phyloP scores from a whole-genome alignment of 1,140 invertebrate species.

The Drosophila ironensis region DNA sequence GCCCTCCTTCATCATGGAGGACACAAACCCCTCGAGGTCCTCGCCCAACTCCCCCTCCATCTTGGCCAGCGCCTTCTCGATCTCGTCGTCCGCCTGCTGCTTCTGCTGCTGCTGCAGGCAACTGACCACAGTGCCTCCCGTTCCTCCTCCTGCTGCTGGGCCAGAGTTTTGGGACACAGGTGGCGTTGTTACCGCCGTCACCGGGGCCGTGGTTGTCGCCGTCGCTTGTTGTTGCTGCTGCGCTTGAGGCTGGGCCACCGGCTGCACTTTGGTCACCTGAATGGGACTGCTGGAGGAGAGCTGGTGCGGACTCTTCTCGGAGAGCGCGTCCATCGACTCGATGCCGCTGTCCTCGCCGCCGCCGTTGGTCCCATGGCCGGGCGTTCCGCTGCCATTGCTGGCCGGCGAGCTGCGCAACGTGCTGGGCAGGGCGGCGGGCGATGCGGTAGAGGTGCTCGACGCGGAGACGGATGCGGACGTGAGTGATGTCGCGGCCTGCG shows the following conservation, averaged over 20 bases:
- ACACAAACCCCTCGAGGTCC: slow-evolving; percentile 55
- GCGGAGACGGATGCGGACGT: slow-evolving; percentile 6
- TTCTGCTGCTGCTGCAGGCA: slow-evolving; percentile 76
- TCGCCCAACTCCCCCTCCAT: slow-evolving; percentile 84
- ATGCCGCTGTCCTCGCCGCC: slow-evolving; percentile 95
- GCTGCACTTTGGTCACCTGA: slow-evolving; percentile 62
- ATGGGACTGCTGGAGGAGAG: slow-evolving; percentile 83
- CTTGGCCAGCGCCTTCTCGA: slow-evolving; percentile 86
- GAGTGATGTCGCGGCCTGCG: not conserved
- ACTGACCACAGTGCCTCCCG: slow-evolving; percentile 63
- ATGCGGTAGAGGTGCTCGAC: slow-evolving; percentile 31
- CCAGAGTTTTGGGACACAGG: not conserved
- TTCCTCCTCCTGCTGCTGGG: too few species aligned
- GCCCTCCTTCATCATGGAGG: slow-evolving; percentile 44
- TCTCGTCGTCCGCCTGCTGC: slow-evolving; percentile 83
- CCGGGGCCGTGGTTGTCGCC: too few species aligned
- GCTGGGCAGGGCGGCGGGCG: slow-evolving; percentile 67
- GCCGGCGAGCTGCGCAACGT: slow-evolving; percentile 82
- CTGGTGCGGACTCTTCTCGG: slow-evolving; percentile 95
- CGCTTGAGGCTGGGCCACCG: too few species aligned
- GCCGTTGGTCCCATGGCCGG: slow-evolving; percentile 78
- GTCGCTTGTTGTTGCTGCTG: slow-evolving; percentile 3
- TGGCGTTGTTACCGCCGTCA: not conserved
- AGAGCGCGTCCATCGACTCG: slow-evolving; percentile 95
- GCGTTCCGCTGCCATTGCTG: slow-evolving; percentile 79